Evolutionary conservation across 1,140 invertebrate genomes (phyloP).

Genomic region (Idris sp.): DNA sequence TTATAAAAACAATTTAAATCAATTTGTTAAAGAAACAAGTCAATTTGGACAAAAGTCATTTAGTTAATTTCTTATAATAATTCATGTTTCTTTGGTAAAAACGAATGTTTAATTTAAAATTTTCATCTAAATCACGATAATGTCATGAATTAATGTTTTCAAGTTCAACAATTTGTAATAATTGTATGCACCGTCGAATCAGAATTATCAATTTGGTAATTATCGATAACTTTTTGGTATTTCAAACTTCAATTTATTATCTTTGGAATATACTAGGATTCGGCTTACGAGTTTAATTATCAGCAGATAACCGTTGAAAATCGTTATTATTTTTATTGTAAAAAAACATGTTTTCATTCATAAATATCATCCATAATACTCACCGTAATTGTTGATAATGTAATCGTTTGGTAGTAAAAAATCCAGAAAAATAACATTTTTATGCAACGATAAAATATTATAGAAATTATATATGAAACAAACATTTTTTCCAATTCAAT

Average conservation of each 20-base stretch:
- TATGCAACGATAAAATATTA: no score
- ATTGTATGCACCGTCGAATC: neutral
- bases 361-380: constrained; percentile 2
- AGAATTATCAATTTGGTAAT: neutral
- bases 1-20: no score
- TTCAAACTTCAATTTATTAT: constrained; percentile 6
- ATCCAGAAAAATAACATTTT: no score
- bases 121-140: constrained; percentile 5
- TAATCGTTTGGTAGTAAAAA: no score
- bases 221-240: neutral
- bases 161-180: neutral
- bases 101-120: neutral
- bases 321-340: constrained; percentile 8
- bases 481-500: no score
- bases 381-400: neutral
- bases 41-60: no score
- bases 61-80: no score
- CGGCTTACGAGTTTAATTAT: constrained; percentile 1
- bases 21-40: no score
- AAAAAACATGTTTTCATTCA: constrained; percentile 36
- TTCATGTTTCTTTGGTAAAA: no score
- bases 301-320: neutral
- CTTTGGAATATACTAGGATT: neutral
- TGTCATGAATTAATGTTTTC: constrained; percentile 2
- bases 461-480: no score